Base-by-base conservation (phyloP, 2,888 invertebrate species). In the Polydesmus complanatus region DNA sequence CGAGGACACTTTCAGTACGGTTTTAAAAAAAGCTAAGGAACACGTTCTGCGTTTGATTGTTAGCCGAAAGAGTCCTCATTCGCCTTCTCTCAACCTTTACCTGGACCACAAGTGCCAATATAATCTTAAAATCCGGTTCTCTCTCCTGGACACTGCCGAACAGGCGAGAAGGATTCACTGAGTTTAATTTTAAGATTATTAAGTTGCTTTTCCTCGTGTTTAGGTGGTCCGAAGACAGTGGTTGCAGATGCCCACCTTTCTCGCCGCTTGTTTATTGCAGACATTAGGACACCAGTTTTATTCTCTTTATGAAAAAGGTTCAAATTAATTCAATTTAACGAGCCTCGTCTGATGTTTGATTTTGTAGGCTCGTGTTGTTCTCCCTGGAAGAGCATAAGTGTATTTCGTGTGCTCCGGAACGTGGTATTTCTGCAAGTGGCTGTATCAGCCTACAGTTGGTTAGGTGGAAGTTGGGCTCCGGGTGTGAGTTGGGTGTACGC, bases 71-170 rank as follows among this genome's bases (percentile, higher is more conserved):
- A 1, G 14, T 1, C 21, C n/a, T 49, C 2, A 11, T 49, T 21
- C 23, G 1, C 58, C 53, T 8, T 21, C 21, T 8, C 19, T 58
- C 8, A n/a, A 23, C 22, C 25, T 58, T 18, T 58, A 58, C 21
- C 23, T 58, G 26, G 21, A 58, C 53, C 8, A 52, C 2, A 22
- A 51, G 23, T 58, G 58, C 27, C 11, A 3, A 1, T 21, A 26
- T 27, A 26, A 26, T 18, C 19, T 58, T 14, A n/a, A 3, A 1
- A 14, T 58, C 5, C n/a, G 14, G 11, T 58, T 53, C 5, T 58
- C 58, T 14, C 21, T 53, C 3, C n/a, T 58, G n/a, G 58, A 52
- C n/a, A 27, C 58, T n/a, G n/a, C 53, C 5, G 27, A 58, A 58
- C 58, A 58, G 27, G 58, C 53, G 2, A 18, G 14, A 49, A 49